These are phyloP conservation scores for Hermetia illucens DNA, from an alignment of 1,140 invertebrate species.

Conservation along the genomic window DNA sequence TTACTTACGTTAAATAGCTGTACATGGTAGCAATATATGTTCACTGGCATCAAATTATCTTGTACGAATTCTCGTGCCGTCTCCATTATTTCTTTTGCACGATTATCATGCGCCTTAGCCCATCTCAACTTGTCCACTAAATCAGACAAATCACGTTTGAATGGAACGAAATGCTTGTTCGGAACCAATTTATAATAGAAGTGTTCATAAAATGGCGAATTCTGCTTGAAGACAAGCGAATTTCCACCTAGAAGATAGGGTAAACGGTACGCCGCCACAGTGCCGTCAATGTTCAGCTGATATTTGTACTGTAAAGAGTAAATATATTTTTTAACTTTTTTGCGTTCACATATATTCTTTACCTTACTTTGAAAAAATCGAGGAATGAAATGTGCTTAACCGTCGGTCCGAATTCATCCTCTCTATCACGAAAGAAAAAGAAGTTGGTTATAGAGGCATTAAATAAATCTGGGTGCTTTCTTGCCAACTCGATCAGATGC, in stretches of 20 bases:
- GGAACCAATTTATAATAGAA: slow-evolving; percentile 71
- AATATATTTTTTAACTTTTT: not conserved
- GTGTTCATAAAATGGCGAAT: slow-evolving; percentile 87
- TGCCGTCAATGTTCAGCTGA: slow-evolving; percentile 88
- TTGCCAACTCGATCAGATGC: slow-evolving; percentile 65
- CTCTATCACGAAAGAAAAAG: slow-evolving; percentile 85
- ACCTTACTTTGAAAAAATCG: slow-evolving; percentile 84
- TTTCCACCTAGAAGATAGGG: slow-evolving; percentile 82
- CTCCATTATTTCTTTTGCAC: slow-evolving; percentile 52
- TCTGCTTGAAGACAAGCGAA: slow-evolving; percentile 80
- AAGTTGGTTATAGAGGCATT: slow-evolving; percentile 92
- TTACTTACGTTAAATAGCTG: slow-evolving; percentile 53
- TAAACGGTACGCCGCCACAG: slow-evolving; percentile 88
- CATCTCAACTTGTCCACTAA: slow-evolving; percentile 65
- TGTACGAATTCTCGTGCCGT: slow-evolving; percentile 61
- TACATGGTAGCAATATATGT: slow-evolving; percentile 85
- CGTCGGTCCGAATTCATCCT: slow-evolving; percentile 73
- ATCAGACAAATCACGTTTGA: slow-evolving; percentile 66
- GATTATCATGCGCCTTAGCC: slow-evolving; percentile 62
- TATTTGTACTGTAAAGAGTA: slow-evolving; percentile 85
- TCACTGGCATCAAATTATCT: slow-evolving; percentile 64
- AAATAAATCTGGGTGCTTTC: slow-evolving; percentile 63
- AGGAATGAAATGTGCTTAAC: slow-evolving; percentile 79
- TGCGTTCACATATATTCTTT: slow-evolving; percentile 1
- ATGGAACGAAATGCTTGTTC: slow-evolving; percentile 69